A percentile compares a stretch with the other conserved stretches of the same genome.
These are phyloP conservation scores for Thalassarche chlororhynchos DNA, from an alignment of 2,113 vertebrate genomes.

Conservation along the genomic window DNA sequence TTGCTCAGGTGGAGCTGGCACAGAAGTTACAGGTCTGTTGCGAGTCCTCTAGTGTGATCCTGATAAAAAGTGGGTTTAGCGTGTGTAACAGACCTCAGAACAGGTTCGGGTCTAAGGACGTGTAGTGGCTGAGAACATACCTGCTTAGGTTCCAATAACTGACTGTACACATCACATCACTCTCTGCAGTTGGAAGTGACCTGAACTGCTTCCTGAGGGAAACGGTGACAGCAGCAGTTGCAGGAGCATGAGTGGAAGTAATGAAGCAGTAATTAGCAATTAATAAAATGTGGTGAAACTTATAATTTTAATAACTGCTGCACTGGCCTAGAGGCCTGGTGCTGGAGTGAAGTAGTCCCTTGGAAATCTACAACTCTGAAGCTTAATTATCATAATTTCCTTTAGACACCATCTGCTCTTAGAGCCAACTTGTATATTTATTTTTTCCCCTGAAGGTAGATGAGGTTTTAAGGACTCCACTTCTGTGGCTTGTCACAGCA, in stretches of 20 bases:
- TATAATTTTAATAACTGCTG: neutral
- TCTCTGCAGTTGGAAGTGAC: neutral
- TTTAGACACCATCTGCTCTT: conserved; percentile 62
- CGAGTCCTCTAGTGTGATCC: accelerated
- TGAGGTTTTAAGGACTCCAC: neutral
- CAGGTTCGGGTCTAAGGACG: neutral
- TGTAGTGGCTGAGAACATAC: neutral
- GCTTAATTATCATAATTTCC: conserved; percentile 61
- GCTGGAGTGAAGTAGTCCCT: conserved; percentile 37
- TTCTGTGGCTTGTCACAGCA: neutral
- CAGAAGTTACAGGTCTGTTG: neutral
- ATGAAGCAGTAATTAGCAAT: conserved; percentile 49
- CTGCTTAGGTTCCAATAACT: neutral
- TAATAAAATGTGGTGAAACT: conserved; percentile 26
- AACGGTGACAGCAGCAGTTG: neutral
- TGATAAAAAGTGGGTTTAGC: neutral
- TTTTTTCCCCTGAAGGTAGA: neutral
- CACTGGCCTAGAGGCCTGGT: conserved; percentile 44
- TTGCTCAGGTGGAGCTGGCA: neutral
- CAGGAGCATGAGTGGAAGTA: conserved; percentile 23
- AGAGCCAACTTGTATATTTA: neutral
- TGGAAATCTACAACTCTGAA: conserved; percentile 42
- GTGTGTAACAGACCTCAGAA: neutral
- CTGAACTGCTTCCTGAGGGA: neutral
- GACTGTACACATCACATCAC: neutral